Conservation (phyloP, 1,140 invertebrate genomes). For the Drosophila sproati region DNA sequence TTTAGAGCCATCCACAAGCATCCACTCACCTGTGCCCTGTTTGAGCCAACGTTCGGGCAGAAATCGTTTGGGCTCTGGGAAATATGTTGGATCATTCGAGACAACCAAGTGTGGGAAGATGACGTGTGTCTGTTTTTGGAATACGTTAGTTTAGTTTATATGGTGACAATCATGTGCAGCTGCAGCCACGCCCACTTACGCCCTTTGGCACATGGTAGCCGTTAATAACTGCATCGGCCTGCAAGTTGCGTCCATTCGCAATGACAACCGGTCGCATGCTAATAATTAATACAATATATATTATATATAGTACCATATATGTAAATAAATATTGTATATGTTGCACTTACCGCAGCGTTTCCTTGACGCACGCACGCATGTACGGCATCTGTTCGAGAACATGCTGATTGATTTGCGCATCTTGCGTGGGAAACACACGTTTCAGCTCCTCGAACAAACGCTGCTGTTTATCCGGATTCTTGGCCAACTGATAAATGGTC, state of each 20-base stretch:
- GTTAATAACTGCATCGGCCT: constrained; percentile 91
- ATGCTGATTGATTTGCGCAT: constrained; percentile 87
- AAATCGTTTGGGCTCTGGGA: constrained; percentile 88
- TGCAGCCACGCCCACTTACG: constrained; percentile 86
- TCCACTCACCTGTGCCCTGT: constrained; percentile 59
- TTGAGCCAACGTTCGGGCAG: constrained; percentile 92
- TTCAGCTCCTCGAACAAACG: constrained; percentile 90
- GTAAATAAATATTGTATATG: background rate
- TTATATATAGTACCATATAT: background rate
- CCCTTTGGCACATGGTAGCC: constrained; percentile 95
- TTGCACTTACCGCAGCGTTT: constrained; percentile 90
- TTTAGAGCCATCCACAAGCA: background rate
- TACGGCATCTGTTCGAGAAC: constrained; percentile 91
- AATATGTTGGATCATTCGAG: constrained; percentile 90
- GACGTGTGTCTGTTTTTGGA: constrained; percentile 89
- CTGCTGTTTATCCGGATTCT: constrained; percentile 90
- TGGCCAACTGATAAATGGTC: constrained; percentile 91
- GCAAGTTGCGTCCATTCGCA: constrained; percentile 92
- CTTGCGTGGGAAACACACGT: constrained; percentile 86
- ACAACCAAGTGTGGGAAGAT: constrained; percentile 93
- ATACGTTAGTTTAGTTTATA: background rate
- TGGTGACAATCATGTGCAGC: constrained; percentile 4
- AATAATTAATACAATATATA: constrained; percentile 12
- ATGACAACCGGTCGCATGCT: constrained; percentile 95
- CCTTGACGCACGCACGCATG: constrained; percentile 94